Percentiles rank a stretch among this genome's conserved stretches.
Conservation (phyloP, 1,140 invertebrate species). For the Drosophila rufa region DNA sequence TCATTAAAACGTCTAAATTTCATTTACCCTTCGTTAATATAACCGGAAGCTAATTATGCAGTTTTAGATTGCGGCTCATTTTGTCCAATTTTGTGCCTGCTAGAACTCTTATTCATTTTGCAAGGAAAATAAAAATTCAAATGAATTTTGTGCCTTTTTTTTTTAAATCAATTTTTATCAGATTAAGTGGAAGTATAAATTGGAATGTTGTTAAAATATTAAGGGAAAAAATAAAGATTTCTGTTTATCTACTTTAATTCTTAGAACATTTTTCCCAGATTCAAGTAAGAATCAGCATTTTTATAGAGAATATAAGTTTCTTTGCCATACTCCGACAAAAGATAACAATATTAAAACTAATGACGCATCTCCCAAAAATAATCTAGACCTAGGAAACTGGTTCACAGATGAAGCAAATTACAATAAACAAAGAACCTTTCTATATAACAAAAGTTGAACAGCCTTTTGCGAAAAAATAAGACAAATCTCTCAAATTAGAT, state of each 20-base stretch:
- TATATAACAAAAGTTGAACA: slow-evolving; percentile 18
- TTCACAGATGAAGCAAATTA: slow-evolving; percentile 5
- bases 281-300: too few species aligned
- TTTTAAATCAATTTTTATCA: too few species aligned
- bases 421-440: slow-evolving; percentile 5
- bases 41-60: not conserved
- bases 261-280: too few species aligned
- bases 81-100: too few species aligned
- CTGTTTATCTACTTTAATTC: too few species aligned
- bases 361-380: not conserved
- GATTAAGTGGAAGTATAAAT: too few species aligned
- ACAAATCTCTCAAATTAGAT: slow-evolving; percentile 34
- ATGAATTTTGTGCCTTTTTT: too few species aligned
- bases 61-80: not conserved
- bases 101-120: too few species aligned
- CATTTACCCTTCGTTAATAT: not conserved
- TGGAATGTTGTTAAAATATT: too few species aligned
- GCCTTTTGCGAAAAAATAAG: slow-evolving; percentile 7
- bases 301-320: too few species aligned
- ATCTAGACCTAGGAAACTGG: not conserved
- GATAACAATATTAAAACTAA: not conserved
- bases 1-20: not conserved
- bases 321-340: not conserved
- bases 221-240: too few species aligned
- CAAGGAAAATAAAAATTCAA: too few species aligned